Conservation (phyloP, 2,113 vertebrate genomes). For the Origma solitaria region DNA sequence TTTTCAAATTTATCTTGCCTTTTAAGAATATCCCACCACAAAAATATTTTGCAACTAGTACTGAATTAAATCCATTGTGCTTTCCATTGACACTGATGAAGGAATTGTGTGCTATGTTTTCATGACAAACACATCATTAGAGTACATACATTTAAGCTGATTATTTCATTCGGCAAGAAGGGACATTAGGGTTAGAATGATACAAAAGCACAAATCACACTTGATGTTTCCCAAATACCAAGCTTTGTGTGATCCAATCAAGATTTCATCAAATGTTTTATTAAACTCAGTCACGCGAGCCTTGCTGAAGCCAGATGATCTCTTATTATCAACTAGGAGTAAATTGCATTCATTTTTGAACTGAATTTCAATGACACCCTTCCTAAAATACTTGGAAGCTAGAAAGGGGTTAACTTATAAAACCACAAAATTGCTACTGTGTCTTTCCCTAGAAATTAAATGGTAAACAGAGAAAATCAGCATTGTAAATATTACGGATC, state of each 20-base stretch:
- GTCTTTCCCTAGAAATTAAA: not conserved
- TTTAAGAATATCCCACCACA: slow-evolving; percentile 52
- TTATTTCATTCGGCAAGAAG: slow-evolving; percentile 86
- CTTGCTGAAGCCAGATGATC: slow-evolving; percentile 81
- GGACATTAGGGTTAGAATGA: slow-evolving; percentile 79
- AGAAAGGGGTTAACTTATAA: slow-evolving; percentile 68
- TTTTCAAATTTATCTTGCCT: slow-evolving; percentile 53
- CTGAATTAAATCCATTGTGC: slow-evolving; percentile 67
- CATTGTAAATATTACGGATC: not conserved
- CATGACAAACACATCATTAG: slow-evolving; percentile 89
- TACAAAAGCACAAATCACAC: slow-evolving; percentile 82
- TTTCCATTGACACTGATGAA: slow-evolving; percentile 71
- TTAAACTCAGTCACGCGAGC: slow-evolving; percentile 70
- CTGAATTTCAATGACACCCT: slow-evolving; percentile 86
- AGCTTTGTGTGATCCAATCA: slow-evolving; percentile 82
- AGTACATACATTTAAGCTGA: slow-evolving; percentile 83
- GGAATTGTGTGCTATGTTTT: slow-evolving; percentile 78
- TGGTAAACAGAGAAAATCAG: not conserved
- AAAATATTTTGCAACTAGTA: slow-evolving; percentile 62
- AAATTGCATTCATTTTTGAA: slow-evolving; percentile 81
- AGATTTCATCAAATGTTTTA: slow-evolving; percentile 84
- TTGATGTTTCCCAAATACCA: slow-evolving; percentile 79
- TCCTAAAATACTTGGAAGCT: slow-evolving; percentile 79
- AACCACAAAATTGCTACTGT: not conserved
- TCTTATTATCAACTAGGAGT: slow-evolving; percentile 82